Base-by-base conservation (phyloP, 2,888 invertebrate genomes). In the Cheiracanthium punctorium region DNA sequence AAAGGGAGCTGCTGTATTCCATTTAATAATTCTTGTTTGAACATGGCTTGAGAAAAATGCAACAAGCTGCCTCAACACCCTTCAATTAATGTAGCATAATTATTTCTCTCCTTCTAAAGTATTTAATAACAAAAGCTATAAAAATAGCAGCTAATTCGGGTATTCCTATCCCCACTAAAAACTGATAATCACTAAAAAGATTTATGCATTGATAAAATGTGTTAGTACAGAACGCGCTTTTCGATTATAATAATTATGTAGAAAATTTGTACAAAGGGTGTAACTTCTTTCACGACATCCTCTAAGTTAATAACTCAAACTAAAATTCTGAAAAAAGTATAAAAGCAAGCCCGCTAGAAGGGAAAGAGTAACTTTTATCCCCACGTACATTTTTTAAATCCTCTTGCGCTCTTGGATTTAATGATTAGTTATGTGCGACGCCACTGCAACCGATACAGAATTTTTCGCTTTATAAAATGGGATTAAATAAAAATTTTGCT, bases 231-330 rank as follows among this genome's bases (percentile, higher is more conserved):
- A 75, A 74, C 76, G 82, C 71, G 76, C 76, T 76, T 82, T 75
- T n/a, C 24, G 82, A 82, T 82, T 74, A 82, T 82, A 76, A 82
- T 76, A 82, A 82, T 82, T 82, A 82, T 71, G 82, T 76, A 70
- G 75, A 75, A 82, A 82, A 82, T 82, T 75, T 82, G 82, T 76
- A 76, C 82, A 64, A 76, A 82, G 82, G 82, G 82, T 70, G 82
- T 82, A 71, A 71, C 82, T 75, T 82, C 82, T 75, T 82, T 64
- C 32, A 58, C 7, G 71, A 76, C 82, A 76, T 75, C 69, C 43
- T 71, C 76, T 58, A 43, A 37, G 28, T 64, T 64, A 58, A 76
- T 82, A 58, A 82, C 64, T 82, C 82, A 82, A 41, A 71, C 52
- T 52, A 4, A 71, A 76, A 82, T 64, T 71, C 71, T 67, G 5